phyloP scores from a whole-genome alignment of 2,797 vertebrate genomes.

The Podarcis lilfordi region DNA sequence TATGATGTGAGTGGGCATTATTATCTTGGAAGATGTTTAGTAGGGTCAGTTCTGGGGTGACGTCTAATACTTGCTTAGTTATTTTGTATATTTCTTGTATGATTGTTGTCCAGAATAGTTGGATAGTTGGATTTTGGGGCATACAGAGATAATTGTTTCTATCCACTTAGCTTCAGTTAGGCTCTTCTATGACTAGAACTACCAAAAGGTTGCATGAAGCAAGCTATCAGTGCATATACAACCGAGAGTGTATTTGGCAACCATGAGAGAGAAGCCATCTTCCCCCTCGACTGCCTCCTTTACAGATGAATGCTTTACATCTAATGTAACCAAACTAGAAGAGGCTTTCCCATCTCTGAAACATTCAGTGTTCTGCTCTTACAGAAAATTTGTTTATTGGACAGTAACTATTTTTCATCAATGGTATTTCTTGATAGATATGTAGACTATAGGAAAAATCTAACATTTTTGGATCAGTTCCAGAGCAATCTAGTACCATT shows the following conservation, averaged over 20 bases:
- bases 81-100: no score
- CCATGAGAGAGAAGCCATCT: neutral
- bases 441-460: neutral
- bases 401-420: neutral
- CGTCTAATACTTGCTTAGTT: no score
- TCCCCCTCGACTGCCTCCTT: neutral
- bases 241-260: neutral
- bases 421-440: neutral
- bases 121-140: no score
- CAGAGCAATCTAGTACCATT: neutral
- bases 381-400: neutral
- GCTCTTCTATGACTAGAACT: neutral
- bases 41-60: no score
- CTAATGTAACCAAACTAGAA: neutral
- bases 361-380: neutral
- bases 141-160: neutral
- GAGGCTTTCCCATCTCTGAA: neutral
- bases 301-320: neutral
- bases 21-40: neutral
- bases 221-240: neutral
- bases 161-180: neutral
- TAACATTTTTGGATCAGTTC: neutral
- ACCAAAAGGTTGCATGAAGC: neutral
- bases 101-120: no score
- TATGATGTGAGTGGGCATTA: no score